phyloP scores from a whole-genome alignment of 2,888 invertebrate species.

The Eudasyphora cyanicolor region DNA sequence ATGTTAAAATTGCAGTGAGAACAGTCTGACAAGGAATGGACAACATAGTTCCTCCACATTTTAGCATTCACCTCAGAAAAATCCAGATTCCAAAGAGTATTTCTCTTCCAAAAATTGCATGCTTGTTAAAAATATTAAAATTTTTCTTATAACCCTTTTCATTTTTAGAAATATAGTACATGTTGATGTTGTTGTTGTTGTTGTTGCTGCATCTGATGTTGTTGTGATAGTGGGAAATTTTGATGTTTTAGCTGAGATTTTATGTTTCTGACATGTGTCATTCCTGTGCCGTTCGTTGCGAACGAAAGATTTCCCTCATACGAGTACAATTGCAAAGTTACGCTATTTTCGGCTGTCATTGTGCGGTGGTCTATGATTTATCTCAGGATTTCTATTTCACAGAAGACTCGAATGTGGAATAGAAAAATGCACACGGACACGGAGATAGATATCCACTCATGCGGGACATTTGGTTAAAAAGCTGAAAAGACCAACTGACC shows the following conservation, averaged over 20 bases:
- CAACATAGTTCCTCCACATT: no score
- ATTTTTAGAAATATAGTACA: background rate
- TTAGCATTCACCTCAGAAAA: background rate
- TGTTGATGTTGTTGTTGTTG: constrained; percentile 26
- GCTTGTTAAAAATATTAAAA: no score
- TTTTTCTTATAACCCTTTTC: no score
- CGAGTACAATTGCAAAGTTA: constrained; percentile 41
- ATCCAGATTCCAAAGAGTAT: no score
- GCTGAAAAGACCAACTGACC: constrained; percentile 40
- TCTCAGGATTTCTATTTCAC: constrained; percentile 61
- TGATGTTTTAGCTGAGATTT: constrained; percentile 64
- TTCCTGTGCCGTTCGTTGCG: constrained; percentile 73
- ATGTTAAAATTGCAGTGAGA: no score
- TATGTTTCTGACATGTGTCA: constrained; percentile 79
- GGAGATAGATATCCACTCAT: background rate
- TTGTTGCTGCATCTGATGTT: constrained; percentile 17
- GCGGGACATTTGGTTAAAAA: constrained; percentile 51
- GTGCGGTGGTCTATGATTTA: constrained; percentile 64
- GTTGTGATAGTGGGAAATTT: constrained; percentile 56
- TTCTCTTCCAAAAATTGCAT: no score
- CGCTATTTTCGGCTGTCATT: constrained; percentile 60
- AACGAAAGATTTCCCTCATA: constrained; percentile 58
- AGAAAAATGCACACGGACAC: background rate
- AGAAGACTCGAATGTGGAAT: background rate
- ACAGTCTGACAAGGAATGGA: no score